Base-by-base conservation (phyloP, 2,797 vertebrate species). In the Acanthornis magna region DNA sequence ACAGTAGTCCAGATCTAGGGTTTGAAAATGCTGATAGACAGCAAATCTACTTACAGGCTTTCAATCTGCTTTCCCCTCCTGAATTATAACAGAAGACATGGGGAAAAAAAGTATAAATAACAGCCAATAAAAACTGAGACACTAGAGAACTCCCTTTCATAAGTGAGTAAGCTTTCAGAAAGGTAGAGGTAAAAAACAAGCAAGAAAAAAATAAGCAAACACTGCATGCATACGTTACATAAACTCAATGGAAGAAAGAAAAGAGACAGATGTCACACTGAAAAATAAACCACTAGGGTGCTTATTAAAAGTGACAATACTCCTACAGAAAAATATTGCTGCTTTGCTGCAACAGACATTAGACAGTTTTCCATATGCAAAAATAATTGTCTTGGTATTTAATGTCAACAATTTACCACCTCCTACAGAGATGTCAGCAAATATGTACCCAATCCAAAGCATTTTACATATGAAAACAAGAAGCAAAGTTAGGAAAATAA, bases 381-480 rank as follows among this genome's bases (percentile, higher is more conserved):
- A 94, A 94, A 89, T 93, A 96, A 94, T 91, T 88, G 81, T 92
- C 93, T 74, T 83, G 81, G 38, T 94, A 91, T 77, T 94, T 88
- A 85, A 88, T 68, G 70, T 92, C 92, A 93, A 91, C 91, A 80
- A 73, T 68, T 94, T 94, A 70, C 50, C 86, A 96, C 86, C 86
- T 95, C 89, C 95, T 89, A 95, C 92, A 80, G 88, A 93, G 45
- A 82, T 85, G 71, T 89, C 78, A 87, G 57, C 68, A 87, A 87
- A 94, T 87, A 74, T 67, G 38, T 77, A 85, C 20, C 61, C 47
- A 86, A 85, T 85, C 57, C 67, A 89, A 95, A 96, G 82, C 57
- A 91, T 57, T 87, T 87, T 70, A 65, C 25, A 40, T 71, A 54
- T 13, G n/a, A 92, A 91, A 94, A 63, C 42, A 93, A 79, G 89